Evolutionary conservation across 1,140 invertebrate genomes (phyloP).

Genomic region (Lordiphosa stackelbergi): DNA sequence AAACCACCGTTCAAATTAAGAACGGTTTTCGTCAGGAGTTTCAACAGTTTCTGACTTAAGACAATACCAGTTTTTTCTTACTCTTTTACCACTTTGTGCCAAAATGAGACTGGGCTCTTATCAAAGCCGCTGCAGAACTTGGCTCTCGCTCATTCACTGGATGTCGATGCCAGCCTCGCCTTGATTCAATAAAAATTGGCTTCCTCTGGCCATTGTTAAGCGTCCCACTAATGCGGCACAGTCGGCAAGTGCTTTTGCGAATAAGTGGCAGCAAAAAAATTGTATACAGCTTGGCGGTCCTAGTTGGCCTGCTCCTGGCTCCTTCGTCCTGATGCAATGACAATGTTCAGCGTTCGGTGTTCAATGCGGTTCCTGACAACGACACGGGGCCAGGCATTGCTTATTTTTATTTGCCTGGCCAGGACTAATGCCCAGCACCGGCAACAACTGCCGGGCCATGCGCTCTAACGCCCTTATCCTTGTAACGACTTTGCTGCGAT

Average conservation of each 20-base stretch:
- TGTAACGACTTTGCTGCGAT: constrained; percentile 59
- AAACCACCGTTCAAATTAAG: no score
- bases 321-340: constrained; percentile 47
- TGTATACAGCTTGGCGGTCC: constrained; percentile 33
- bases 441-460: constrained; percentile 36
- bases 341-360: constrained; percentile 36
- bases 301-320: background rate
- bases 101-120: constrained; percentile 15
- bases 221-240: constrained; percentile 58
- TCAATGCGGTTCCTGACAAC: constrained; percentile 63
- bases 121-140: constrained; percentile 5
- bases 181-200: constrained; percentile 66
- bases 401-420: constrained; percentile 71
- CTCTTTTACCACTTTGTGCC: background rate
- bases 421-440: constrained; percentile 53
- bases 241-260: constrained; percentile 49
- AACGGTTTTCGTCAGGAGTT: no score
- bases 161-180: constrained; percentile 11
- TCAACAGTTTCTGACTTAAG: no score
- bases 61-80: no score
- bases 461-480: constrained; percentile 72
- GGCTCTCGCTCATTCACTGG: constrained; percentile 24
- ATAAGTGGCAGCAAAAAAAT: constrained; percentile 42
- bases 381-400: constrained; percentile 49
- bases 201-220: constrained; percentile 54